A percentile compares a stretch with the other conserved stretches of the same genome.
Evolutionary conservation across 37 sponge, comb jelly and placozoan genomes (phyloP).

Genomic region (Ianthella basta): DNA sequence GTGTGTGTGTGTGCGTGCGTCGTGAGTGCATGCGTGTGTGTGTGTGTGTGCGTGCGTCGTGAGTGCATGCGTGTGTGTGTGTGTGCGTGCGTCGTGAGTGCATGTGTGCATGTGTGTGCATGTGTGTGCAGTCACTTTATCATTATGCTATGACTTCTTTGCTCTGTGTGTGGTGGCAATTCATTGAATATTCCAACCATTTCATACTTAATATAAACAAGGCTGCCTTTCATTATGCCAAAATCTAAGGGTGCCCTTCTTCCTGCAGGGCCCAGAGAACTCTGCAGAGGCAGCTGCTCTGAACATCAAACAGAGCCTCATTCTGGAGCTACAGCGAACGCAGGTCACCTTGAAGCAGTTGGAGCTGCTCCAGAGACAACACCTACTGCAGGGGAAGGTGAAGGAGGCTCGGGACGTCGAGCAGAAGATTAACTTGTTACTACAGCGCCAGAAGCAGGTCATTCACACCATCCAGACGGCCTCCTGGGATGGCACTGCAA

Average conservation of each 20-base stretch:
- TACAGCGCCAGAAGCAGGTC: constrained; percentile 8
- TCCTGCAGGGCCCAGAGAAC: constrained; percentile 17
- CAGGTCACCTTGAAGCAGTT: constrained; percentile 14
- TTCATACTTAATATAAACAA: too few relatives aligned
- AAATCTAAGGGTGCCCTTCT: neutral
- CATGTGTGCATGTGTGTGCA: neutral
- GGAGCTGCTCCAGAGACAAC: neutral
- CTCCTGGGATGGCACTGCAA: neutral
- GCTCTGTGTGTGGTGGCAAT: too few relatives aligned
- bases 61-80: too few relatives aligned
- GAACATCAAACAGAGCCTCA: constrained; percentile 29
- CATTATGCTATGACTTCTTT: too few relatives aligned
- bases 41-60: too few relatives aligned
- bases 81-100: too few relatives aligned
- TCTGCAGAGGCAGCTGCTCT: constrained; percentile 11
- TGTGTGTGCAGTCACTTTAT: too few relatives aligned
- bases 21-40: too few relatives aligned
- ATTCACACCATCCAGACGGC: constrained; percentile 11
- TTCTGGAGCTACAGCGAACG: neutral
- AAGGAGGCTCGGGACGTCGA: neutral
- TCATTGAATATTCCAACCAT: too few relatives aligned
- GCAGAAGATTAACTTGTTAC: constrained; percentile 1
- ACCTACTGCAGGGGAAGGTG: neutral
- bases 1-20: too few relatives aligned
- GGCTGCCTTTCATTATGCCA: too few relatives aligned